phyloP scores from a whole-genome alignment of 2,888 invertebrate species.

The Ptilodon capucinus region DNA sequence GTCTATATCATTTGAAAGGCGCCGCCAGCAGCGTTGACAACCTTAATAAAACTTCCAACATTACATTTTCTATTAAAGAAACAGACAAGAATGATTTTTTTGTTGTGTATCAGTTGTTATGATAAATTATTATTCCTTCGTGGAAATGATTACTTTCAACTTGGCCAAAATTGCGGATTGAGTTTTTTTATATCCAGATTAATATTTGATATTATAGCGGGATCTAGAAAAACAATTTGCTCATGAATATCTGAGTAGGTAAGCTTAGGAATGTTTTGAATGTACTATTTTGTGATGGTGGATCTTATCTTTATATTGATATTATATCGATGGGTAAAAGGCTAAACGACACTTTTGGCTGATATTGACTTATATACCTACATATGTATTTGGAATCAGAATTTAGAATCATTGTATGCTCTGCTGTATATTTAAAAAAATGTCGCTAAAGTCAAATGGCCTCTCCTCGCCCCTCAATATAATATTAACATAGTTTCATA shows the following conservation, averaged over 20 bases:
- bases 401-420: no score
- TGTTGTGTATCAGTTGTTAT: slow-evolving; percentile 22
- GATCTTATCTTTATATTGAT: no score
- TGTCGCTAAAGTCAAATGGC: no score
- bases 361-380: no score
- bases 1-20: slow-evolving; percentile 17
- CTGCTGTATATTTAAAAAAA: no score
- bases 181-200: slow-evolving; percentile 25
- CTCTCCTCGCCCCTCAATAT: no score
- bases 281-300: not conserved
- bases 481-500: no score
- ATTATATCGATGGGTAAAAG: no score
- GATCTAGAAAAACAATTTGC: slow-evolving; percentile 1
- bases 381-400: no score
- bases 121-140: slow-evolving; percentile 19
- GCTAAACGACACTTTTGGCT: no score
- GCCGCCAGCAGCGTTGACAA: slow-evolving; percentile 7
- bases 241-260: not conserved
- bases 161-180: slow-evolving; percentile 15
- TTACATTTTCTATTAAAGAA: slow-evolving; percentile 15
- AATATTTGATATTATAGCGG: slow-evolving; percentile 17
- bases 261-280: not conserved
- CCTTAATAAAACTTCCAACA: slow-evolving; percentile 13
- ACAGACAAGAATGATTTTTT: slow-evolving; percentile 18
- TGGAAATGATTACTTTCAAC: slow-evolving; percentile 34